Conservation (phyloP, 1,140 invertebrate species). For the Drosophila eugracilis region DNA sequence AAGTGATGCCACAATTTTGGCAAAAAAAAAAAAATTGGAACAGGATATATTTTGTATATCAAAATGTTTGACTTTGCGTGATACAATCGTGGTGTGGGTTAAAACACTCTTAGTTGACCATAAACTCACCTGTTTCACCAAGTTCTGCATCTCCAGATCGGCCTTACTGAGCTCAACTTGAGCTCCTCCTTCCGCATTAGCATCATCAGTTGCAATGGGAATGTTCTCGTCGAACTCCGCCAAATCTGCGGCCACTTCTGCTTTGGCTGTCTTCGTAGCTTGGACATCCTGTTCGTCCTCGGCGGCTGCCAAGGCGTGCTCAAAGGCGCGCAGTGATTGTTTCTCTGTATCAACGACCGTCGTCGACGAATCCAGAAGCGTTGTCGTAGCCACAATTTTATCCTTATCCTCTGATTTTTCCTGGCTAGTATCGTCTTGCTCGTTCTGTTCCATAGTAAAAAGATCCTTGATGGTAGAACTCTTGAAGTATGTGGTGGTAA, state of each 20-base stretch:
- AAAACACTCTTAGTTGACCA: constrained; percentile 28
- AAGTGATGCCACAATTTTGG: constrained; percentile 40
- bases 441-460: constrained; percentile 91
- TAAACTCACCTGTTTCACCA: constrained; percentile 91
- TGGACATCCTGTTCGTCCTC: constrained; percentile 98
- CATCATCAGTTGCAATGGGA: constrained; percentile 90
- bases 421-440: constrained; percentile 87
- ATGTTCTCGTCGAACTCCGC: constrained; percentile 99
- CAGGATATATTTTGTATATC: neutral
- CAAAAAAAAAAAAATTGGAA: neutral
- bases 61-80: constrained; percentile 78
- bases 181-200: constrained; percentile 86
- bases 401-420: constrained; percentile 54
- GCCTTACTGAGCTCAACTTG: constrained; percentile 91
- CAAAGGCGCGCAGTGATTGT: constrained; percentile 89
- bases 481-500: constrained; percentile 99
- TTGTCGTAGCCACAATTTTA: constrained; percentile 41
- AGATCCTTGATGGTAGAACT: constrained; percentile 96
- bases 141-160: constrained; percentile 92
- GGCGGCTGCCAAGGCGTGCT: constrained; percentile 94
- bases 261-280: constrained; percentile 95
- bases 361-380: neutral
- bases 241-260: constrained; percentile 96
- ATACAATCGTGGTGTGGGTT: constrained; percentile 78
- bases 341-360: constrained; percentile 85